These are phyloP conservation scores for Paramisgurnus dabryanus DNA, from an alignment of 2,113 vertebrate genomes.

Conservation along the genomic window DNA sequence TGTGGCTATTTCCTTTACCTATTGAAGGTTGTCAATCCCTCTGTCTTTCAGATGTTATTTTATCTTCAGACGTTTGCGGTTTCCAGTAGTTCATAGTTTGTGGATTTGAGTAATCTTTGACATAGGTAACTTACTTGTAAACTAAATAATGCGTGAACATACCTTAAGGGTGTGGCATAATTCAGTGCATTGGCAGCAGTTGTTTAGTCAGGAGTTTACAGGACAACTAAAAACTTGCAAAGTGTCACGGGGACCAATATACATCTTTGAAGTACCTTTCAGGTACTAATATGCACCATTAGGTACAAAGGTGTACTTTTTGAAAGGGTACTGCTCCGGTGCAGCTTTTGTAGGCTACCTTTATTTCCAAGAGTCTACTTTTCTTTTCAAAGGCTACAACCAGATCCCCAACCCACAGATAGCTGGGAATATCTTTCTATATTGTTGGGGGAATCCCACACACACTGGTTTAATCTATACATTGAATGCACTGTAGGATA, in stretches of 20 bases:
- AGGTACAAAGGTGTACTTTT: too few relatives aligned
- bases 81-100: background rate
- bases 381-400: too few relatives aligned
- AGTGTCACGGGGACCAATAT: background rate
- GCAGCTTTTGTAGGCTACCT: too few relatives aligned
- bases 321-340: too few relatives aligned
- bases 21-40: slow-evolving; percentile 10
- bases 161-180: slow-evolving; percentile 29
- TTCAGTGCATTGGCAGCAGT: background rate
- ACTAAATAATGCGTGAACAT: background rate
- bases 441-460: too few relatives aligned
- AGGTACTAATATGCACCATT: too few relatives aligned
- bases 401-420: too few relatives aligned
- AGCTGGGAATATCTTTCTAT: too few relatives aligned
- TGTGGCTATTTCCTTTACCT: slow-evolving; percentile 19
- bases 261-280: too few relatives aligned
- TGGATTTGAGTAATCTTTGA: slow-evolving; percentile 10
- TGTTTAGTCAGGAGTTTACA: background rate
- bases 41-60: background rate
- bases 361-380: too few relatives aligned
- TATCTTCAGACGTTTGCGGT: slow-evolving; percentile 9
- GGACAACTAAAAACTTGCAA: background rate
- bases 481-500: too few relatives aligned
- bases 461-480: too few relatives aligned
- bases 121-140: background rate